Conservation (phyloP, 2,797 vertebrate species). For the Anguilla obscura region DNA sequence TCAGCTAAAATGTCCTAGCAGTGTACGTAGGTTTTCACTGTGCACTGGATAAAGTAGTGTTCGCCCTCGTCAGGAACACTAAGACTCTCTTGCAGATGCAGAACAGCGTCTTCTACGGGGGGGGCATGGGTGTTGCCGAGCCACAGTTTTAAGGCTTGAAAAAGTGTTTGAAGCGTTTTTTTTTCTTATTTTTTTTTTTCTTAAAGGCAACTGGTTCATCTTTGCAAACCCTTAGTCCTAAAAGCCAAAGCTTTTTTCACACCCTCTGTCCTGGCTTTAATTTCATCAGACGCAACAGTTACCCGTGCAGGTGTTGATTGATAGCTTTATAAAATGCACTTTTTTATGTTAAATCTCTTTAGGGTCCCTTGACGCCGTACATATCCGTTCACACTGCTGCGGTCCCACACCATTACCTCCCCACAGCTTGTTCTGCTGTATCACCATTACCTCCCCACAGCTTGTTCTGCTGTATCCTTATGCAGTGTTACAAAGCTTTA, state of each 20-base stretch:
- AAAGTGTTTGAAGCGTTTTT: not conserved
- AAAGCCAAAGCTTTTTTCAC: constrained; percentile 10
- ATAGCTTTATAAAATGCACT: constrained; percentile 85
- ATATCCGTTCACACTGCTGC: constrained; percentile 71
- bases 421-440: not conserved
- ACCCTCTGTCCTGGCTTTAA: not conserved
- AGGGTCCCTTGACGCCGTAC: constrained; percentile 55
- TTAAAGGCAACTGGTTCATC: constrained; percentile 33
- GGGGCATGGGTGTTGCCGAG: constrained; percentile 53
- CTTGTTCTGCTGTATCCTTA: constrained; percentile 3
- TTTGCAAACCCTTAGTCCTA: constrained; percentile 3
- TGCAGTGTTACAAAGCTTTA: constrained; percentile 35
- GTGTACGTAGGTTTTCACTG: constrained; percentile 58
- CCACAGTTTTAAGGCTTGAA: constrained; percentile 41
- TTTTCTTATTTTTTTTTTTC: not conserved
- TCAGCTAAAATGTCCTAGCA: constrained; percentile 44
- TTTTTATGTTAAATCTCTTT: constrained; percentile 60
- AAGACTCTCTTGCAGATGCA: constrained; percentile 56
- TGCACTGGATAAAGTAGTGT: constrained; percentile 55
- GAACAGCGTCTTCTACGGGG: constrained; percentile 44
- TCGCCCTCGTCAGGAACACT: constrained; percentile 58
- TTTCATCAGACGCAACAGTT: constrained; percentile 21
- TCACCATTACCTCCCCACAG: constrained; percentile 1
- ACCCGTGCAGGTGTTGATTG: constrained; percentile 51
- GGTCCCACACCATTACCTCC: not conserved